Evolutionary conservation across 1,140 invertebrate species (phyloP).

Genomic region (Cryptotermes secundus): DNA sequence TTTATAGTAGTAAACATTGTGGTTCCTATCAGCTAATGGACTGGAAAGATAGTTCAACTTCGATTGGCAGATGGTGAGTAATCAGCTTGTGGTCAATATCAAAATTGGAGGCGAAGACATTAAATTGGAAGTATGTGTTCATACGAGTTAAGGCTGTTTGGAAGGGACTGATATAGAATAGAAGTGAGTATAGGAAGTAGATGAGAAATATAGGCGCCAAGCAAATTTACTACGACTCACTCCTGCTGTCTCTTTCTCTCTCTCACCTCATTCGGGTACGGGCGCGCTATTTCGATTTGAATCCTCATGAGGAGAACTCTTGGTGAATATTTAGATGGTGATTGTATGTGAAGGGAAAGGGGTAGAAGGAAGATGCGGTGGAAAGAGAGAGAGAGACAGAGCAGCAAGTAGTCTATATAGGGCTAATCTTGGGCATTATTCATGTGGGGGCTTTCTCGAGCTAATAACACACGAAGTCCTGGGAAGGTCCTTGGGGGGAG

Average conservation of each 20-base stretch:
- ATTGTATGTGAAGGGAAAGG: slow-evolving; percentile 19
- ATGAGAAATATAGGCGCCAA: slow-evolving; percentile 3
- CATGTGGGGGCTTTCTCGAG: slow-evolving; percentile 29
- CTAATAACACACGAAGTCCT: slow-evolving; percentile 30
- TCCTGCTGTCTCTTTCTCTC: not conserved
- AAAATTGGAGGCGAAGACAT: not conserved
- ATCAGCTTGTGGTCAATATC: not conserved
- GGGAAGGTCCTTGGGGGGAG: not conserved
- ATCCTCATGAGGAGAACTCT: slow-evolving; percentile 18
- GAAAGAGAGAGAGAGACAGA: not conserved
- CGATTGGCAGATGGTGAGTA: not conserved
- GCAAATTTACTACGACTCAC: not conserved
- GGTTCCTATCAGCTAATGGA: too few species aligned
- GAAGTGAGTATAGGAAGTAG: not conserved
- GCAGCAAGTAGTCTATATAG: slow-evolving; percentile 21
- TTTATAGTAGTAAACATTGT: too few species aligned
- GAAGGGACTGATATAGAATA: not conserved
- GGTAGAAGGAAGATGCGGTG: not conserved
- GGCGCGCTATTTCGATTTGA: slow-evolving; percentile 18
- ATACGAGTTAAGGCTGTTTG: not conserved
- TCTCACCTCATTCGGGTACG: too few species aligned
- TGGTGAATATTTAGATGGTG: slow-evolving; percentile 10
- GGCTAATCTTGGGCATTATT: slow-evolving; percentile 32
- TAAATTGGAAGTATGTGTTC: not conserved
- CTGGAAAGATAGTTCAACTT: not conserved